A percentile compares a stretch with the other conserved stretches of the same genome.
Conservation (phyloP, 2,113 vertebrate species). For the Muscicapa adusta region DNA sequence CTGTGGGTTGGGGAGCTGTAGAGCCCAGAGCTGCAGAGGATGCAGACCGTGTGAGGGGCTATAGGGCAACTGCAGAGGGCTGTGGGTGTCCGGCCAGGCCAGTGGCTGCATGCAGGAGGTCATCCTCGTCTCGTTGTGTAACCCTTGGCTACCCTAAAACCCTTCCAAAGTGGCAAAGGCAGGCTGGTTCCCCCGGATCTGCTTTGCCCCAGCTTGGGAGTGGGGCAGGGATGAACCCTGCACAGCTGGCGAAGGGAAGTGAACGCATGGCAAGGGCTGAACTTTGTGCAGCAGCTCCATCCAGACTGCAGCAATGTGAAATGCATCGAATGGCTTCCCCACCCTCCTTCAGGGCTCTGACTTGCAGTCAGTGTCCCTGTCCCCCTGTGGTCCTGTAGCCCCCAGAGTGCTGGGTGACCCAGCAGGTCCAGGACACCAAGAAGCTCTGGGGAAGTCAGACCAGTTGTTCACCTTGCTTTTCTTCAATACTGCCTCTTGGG, state of each 20-base stretch:
- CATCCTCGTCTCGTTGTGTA: neutral
- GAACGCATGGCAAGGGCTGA: accelerated
- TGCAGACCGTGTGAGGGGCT: neutral
- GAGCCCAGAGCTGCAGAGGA: neutral
- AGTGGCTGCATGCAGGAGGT: neutral
- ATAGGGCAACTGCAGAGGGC: accelerated
- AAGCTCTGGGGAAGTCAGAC: neutral
- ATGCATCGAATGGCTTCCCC: neutral
- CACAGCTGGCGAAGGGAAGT: accelerated
- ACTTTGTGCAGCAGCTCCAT: neutral
- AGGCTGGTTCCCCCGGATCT: neutral
- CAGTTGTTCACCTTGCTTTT: neutral
- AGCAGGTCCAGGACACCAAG: neutral
- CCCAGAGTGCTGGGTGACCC: neutral
- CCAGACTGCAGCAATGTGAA: neutral
- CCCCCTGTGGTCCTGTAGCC: neutral
- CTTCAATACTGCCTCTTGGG: neutral
- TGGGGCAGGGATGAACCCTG: accelerated
- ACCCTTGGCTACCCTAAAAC: neutral
- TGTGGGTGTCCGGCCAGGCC: neutral
- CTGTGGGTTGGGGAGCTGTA: neutral
- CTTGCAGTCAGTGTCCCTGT: neutral
- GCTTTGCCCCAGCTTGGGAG: neutral
- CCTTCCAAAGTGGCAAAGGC: neutral
- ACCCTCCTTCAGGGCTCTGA: neutral